Conservation (phyloP, 2,113 vertebrate species). For the Cynopterus brachyotis region DNA sequence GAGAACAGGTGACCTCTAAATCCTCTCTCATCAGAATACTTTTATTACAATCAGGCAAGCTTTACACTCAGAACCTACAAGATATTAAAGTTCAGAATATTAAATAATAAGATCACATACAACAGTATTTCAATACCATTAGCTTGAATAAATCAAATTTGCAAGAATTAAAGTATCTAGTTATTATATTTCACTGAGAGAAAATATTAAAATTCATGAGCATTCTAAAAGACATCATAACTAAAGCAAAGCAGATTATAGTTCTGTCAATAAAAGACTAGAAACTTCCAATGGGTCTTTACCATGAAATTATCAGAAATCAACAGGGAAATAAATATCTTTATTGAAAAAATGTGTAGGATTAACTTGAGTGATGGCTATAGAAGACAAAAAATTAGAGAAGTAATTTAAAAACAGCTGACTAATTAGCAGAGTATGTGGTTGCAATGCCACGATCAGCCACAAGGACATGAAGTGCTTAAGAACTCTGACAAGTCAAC, state of each 20-base stretch:
- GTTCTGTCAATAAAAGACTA: slow-evolving; percentile 16
- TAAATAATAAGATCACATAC: slow-evolving; percentile 72
- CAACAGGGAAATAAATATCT: slow-evolving; percentile 40
- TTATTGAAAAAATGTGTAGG: background rate
- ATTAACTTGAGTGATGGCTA: slow-evolving; percentile 18
- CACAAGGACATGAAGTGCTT: background rate
- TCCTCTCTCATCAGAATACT: background rate
- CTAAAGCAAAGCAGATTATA: slow-evolving; percentile 60
- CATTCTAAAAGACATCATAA: slow-evolving; percentile 60
- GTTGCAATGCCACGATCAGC: background rate
- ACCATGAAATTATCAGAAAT: slow-evolving; percentile 50
- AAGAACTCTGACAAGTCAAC: background rate
- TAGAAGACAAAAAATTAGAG: background rate
- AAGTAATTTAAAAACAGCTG: slow-evolving; percentile 40
- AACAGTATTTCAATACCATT: slow-evolving; percentile 58
- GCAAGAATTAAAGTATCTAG: slow-evolving; percentile 64
- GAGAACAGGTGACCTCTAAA: background rate
- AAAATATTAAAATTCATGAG: slow-evolving; percentile 75
- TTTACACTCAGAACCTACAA: slow-evolving; percentile 44
- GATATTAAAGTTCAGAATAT: slow-evolving; percentile 70
- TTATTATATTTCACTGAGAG: slow-evolving; percentile 67
- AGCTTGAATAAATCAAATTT: slow-evolving; percentile 73
- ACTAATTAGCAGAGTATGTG: background rate
- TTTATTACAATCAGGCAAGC: slow-evolving; percentile 54
- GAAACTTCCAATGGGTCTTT: background rate